Conservation (phyloP, 2,797 vertebrate species). For the Cephalopachus bancanus region DNA sequence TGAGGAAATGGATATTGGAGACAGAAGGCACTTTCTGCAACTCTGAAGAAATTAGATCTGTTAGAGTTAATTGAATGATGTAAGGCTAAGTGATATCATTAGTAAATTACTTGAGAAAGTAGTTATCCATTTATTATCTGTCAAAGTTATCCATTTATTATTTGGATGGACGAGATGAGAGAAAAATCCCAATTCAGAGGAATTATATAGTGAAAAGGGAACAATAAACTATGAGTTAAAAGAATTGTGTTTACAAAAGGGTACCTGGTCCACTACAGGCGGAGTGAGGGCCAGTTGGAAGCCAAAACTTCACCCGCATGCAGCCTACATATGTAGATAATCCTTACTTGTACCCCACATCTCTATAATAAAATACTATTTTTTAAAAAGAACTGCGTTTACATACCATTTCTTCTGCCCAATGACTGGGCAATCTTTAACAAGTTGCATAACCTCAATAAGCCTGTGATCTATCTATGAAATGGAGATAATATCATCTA, state of each 20-base stretch:
- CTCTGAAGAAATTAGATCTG: conserved; percentile 28
- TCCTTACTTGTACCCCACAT: no score
- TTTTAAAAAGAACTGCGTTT: neutral
- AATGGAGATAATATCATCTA: neutral
- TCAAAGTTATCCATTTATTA: neutral
- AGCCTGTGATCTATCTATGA: neutral
- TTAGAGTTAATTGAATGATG: neutral
- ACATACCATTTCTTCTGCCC: neutral
- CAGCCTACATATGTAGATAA: no score
- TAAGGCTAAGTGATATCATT: neutral
- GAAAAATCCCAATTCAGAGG: neutral
- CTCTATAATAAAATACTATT: neutral
- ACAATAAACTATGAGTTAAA: neutral
- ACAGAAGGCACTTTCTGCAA: neutral
- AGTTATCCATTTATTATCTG: neutral
- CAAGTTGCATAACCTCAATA: neutral
- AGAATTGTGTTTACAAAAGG: neutral
- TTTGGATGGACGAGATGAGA: neutral
- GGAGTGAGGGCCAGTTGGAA: no score
- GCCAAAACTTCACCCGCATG: no score
- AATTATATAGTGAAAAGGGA: conserved; percentile 13
- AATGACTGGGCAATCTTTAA: neutral
- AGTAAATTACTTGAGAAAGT: neutral
- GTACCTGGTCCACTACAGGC: no score
- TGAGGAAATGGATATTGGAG: neutral